phyloP scores from a whole-genome alignment of 2,888 invertebrate species.

The Caenorhabditis sulstoni region DNA sequence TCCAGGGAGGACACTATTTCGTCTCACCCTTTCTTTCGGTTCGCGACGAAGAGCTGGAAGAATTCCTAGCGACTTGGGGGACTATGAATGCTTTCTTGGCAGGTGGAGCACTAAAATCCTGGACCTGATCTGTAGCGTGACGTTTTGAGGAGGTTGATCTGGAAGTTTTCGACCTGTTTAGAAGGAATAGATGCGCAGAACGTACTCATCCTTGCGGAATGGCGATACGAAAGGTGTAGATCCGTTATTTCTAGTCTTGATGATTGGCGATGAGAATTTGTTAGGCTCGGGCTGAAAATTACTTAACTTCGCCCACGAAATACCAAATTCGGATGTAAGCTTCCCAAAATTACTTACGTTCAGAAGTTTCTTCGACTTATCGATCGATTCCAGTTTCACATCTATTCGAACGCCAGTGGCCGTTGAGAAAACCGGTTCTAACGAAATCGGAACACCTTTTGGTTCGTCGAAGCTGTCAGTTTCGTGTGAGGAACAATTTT shows the following conservation, averaged over 20 bases:
- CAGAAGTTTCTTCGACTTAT: conserved; percentile 36
- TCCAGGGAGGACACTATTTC: neutral
- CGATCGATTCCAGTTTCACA: conserved; percentile 51
- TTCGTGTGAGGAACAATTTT: conserved; percentile 11
- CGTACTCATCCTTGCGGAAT: conserved; percentile 38
- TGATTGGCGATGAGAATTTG: conserved; percentile 34
- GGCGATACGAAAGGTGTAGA: conserved; percentile 35
- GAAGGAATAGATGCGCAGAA: neutral
- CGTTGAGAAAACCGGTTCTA: conserved; percentile 57
- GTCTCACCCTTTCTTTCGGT: neutral
- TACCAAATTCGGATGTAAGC: neutral
- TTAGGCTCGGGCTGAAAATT: neutral
- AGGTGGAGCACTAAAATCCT: neutral
- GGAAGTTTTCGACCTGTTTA: neutral
- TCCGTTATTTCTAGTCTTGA: conserved; percentile 8
- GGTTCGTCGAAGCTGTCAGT: conserved; percentile 60
- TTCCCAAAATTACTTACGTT: conserved; percentile 21
- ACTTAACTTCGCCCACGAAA: too few relatives aligned
- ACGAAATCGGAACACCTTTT: conserved; percentile 38
- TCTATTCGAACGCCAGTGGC: conserved; percentile 48
- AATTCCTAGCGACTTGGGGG: neutral
- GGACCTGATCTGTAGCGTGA: neutral
- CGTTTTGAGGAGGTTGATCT: neutral
- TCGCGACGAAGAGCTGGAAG: too few relatives aligned
- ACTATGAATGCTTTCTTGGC: neutral